A percentile compares a stretch with the other conserved stretches of the same genome.
Conservation (phyloP, 64 coral and sea anemone species). For the Pocillopora verrucosa region DNA sequence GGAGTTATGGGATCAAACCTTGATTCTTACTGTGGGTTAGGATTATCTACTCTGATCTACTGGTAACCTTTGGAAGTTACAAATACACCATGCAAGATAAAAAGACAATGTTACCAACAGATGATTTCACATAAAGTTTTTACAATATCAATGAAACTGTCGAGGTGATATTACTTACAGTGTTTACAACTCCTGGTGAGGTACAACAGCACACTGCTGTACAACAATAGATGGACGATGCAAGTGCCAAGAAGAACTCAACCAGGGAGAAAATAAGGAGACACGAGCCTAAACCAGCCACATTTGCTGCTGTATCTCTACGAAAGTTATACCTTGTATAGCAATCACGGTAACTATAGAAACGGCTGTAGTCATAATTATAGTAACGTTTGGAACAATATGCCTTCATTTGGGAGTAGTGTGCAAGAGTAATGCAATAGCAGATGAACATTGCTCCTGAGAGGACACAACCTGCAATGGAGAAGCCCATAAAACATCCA, state of each 20-base stretch:
- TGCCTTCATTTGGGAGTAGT: neutral
- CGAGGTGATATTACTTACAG: neutral
- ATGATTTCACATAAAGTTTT: no score
- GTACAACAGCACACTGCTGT: slow-evolving; percentile 34
- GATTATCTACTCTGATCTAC: no score
- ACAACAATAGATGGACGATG: slow-evolving; percentile 52
- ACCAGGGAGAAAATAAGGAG: slow-evolving; percentile 26
- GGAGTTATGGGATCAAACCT: no score
- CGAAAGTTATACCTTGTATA: neutral
- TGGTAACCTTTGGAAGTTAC: no score
- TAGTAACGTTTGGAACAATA: neutral
- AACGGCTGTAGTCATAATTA: neutral
- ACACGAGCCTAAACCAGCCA: slow-evolving; percentile 17
- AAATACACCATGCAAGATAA: no score
- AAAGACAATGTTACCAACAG: no score
- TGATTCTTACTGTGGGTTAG: no score
- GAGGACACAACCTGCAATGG: slow-evolving; percentile 62
- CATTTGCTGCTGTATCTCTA: neutral
- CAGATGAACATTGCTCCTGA: slow-evolving; percentile 69
- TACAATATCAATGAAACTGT: no score
- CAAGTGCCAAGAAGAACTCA: slow-evolving; percentile 46
- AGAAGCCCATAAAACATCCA: slow-evolving; percentile 79
- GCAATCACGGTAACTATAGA: neutral
- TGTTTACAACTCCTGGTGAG: neutral
- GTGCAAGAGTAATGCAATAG: slow-evolving; percentile 39